phyloP scores from a whole-genome alignment of 2,888 invertebrate species.

The Phytoseiulus persimilis region DNA sequence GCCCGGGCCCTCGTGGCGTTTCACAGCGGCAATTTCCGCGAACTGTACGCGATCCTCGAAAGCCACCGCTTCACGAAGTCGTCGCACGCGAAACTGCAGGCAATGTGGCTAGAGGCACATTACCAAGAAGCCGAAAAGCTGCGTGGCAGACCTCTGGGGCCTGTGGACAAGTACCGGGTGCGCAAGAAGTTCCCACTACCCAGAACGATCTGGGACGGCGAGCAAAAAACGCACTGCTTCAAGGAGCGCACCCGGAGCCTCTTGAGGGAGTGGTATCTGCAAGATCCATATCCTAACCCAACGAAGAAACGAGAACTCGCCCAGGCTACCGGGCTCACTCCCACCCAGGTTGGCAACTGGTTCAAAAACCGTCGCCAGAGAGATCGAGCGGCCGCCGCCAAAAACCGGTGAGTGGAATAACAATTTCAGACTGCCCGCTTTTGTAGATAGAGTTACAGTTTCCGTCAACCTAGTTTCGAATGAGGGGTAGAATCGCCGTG shows the following conservation, averaged over 20 bases:
- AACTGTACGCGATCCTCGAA: constrained; percentile 78
- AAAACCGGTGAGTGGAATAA: constrained; percentile 72
- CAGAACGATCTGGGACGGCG: constrained; percentile 87
- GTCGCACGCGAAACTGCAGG: constrained; percentile 74
- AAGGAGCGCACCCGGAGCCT: constrained; percentile 86
- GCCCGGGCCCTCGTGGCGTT: constrained; percentile 79
- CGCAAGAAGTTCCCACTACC: constrained; percentile 87
- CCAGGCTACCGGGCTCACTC: constrained; percentile 78
- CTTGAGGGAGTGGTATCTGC: constrained; percentile 93
- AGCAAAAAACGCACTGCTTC: constrained; percentile 91
- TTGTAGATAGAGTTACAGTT: background rate
- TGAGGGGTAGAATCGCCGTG: too few species aligned
- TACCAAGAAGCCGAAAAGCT: constrained; percentile 86
- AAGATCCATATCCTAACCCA: constrained; percentile 92
- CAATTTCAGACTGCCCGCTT: background rate
- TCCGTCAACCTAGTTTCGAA: too few species aligned
- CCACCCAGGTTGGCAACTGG: constrained; percentile 89
- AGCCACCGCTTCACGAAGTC: constrained; percentile 79
- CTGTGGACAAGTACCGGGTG: constrained; percentile 85
- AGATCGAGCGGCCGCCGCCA: constrained; percentile 82
- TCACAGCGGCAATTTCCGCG: constrained; percentile 79
- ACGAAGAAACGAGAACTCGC: constrained; percentile 85
- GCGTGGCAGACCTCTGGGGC: constrained; percentile 77
- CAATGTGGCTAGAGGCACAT: constrained; percentile 89
- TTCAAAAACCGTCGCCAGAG: constrained; percentile 80